Conservation (phyloP, 2,888 invertebrate species). For the Gymnosoma rotundatum region DNA sequence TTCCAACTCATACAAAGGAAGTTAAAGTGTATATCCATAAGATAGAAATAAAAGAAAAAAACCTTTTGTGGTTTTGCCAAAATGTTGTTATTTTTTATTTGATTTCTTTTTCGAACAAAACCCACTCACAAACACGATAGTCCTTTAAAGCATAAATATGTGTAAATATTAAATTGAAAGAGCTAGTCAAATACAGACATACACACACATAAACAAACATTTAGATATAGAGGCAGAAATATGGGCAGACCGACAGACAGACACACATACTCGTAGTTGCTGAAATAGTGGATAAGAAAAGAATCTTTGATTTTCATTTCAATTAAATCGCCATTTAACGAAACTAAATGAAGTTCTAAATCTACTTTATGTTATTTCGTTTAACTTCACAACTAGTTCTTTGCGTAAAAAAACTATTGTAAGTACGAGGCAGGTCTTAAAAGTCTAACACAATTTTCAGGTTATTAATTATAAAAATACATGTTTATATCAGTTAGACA, state of each 20-base stretch:
- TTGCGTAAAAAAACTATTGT: background rate
- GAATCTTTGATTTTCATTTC: constrained; percentile 69
- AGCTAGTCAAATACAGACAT: too few relatives aligned
- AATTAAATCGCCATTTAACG: constrained; percentile 70
- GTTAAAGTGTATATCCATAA: constrained; percentile 9
- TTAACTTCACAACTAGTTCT: constrained; percentile 6
- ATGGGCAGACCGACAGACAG: background rate
- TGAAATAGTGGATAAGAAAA: constrained; percentile 58
- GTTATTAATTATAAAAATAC: too few relatives aligned
- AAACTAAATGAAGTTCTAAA: constrained; percentile 67
- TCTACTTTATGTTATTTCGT: constrained; percentile 62
- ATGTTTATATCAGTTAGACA: too few relatives aligned
- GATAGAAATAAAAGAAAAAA: constrained; percentile 1
- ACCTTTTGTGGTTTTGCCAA: constrained; percentile 65
- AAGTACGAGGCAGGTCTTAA: too few relatives aligned
- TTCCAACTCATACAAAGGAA: constrained; percentile 24
- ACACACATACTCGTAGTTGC: background rate
- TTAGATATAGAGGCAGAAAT: too few relatives aligned
- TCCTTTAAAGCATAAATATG: constrained; percentile 27
- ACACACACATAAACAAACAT: too few relatives aligned
- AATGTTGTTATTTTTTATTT: constrained; percentile 34
- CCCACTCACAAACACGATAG: background rate
- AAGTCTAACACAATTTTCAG: too few relatives aligned
- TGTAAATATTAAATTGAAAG: too few relatives aligned
- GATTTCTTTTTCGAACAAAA: constrained; percentile 12